These are phyloP conservation scores for Lasioglossum morio DNA, from an alignment of 2,888 invertebrate genomes.

Conservation along the genomic window DNA sequence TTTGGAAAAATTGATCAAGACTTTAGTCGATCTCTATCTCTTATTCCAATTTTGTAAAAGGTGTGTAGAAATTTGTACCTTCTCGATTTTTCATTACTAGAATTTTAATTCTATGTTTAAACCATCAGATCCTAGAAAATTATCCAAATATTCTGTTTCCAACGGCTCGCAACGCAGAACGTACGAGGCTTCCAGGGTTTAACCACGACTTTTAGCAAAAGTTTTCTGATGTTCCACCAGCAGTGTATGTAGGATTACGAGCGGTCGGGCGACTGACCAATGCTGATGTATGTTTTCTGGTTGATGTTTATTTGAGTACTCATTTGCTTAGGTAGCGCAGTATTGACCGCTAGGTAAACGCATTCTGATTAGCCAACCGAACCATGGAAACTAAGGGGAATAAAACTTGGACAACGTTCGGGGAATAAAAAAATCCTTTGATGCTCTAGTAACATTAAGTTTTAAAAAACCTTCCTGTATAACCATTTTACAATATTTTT, in stretches of 20 bases:
- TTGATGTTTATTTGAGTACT: constrained; percentile 16
- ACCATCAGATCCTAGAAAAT: not conserved
- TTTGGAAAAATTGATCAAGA: not conserved
- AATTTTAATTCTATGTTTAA: not conserved
- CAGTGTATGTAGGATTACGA: not conserved
- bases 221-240: not conserved
- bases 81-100: not conserved
- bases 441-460: not conserved
- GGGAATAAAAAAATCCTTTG: not conserved
- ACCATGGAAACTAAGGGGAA: not conserved
- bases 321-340: not conserved
- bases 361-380: not conserved
- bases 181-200: constrained; percentile 1
- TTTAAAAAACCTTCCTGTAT: not conserved
- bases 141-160: not conserved
- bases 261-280: constrained; percentile 1
- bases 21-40: not conserved
- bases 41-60: not conserved
- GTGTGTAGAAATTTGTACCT: not conserved
- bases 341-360: not conserved
- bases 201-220: constrained; percentile 1
- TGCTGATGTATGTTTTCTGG: constrained; percentile 11
- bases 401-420: not conserved
- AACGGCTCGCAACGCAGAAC: not conserved
- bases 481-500: not conserved